A percentile compares a stretch with the other conserved stretches of the same genome.
These are phyloP conservation scores for Drosophila kokeensis DNA, from an alignment of 2,888 invertebrate genomes.

Conservation along the genomic window DNA sequence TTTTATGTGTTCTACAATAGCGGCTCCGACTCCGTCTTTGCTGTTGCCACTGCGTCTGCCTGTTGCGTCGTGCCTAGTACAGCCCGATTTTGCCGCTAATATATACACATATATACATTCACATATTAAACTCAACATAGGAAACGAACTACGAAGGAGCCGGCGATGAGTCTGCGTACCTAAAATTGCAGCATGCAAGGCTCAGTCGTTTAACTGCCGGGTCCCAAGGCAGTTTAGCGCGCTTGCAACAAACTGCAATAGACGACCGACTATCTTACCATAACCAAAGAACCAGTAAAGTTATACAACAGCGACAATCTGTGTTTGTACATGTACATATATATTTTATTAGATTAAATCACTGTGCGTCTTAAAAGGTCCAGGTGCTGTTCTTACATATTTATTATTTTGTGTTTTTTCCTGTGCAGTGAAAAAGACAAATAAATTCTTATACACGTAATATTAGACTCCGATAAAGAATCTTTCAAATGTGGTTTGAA, in stretches of 20 bases:
- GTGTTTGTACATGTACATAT: conserved; percentile 8
- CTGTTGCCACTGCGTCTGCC: conserved; percentile 50
- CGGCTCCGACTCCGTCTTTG: conserved; percentile 29
- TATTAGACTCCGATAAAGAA: background rate
- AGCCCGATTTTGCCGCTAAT: conserved; percentile 31
- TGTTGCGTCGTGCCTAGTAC: conserved; percentile 60
- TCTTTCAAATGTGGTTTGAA: no score
- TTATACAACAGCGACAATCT: conserved; percentile 20
- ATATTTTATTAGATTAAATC: conserved; percentile 6
- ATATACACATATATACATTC: conserved; percentile 19
- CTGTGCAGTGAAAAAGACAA: conserved; percentile 49
- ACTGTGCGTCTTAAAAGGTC: conserved; percentile 3
- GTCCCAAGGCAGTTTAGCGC: conserved; percentile 84
- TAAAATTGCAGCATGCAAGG: conserved; percentile 73
- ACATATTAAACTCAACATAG: conserved; percentile 49
- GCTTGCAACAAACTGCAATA: conserved; percentile 49
- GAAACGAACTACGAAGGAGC: conserved; percentile 35
- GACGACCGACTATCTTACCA: conserved; percentile 15
- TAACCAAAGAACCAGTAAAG: conserved; percentile 13
- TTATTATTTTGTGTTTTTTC: conserved; percentile 43
- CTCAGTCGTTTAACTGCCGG: conserved; percentile 85
- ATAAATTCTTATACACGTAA: background rate
- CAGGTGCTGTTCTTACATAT: conserved; percentile 13
- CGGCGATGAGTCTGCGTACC: conserved; percentile 72
- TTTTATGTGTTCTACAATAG: conserved; percentile 27